Conservation (phyloP, 2,888 invertebrate species). For the Zele albiditarsus region DNA sequence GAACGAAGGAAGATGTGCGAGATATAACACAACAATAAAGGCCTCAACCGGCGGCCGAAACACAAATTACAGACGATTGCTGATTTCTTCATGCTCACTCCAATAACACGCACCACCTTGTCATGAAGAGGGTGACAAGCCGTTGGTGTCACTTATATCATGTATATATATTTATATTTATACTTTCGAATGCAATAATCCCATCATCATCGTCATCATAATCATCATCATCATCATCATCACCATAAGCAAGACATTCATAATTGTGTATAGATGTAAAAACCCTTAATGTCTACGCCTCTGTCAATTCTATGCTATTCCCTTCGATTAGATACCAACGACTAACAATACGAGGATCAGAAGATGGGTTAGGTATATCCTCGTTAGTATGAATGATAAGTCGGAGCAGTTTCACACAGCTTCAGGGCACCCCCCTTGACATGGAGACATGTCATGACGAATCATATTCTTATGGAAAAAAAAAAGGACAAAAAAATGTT, state of each 20-base stretch:
- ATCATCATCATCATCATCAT: background rate
- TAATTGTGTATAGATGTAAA: background rate
- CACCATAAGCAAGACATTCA: background rate
- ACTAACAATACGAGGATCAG: slow-evolving; percentile 60
- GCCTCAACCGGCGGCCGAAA: slow-evolving; percentile 59
- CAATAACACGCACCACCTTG: slow-evolving; percentile 53
- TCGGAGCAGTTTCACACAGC: slow-evolving; percentile 69
- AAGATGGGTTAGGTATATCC: slow-evolving; percentile 57
- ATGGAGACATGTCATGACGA: slow-evolving; percentile 42
- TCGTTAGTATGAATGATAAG: slow-evolving; percentile 72
- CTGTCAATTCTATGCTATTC: background rate
- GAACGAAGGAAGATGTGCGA: slow-evolving; percentile 47
- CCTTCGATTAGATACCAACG: slow-evolving; percentile 41
- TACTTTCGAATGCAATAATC: background rate
- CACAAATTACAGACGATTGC: slow-evolving; percentile 70
- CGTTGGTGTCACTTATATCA: slow-evolving; percentile 28
- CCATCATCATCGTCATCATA: background rate
- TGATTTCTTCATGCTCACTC: slow-evolving; percentile 51
- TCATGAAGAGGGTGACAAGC: slow-evolving; percentile 63
- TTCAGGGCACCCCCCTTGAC: slow-evolving; percentile 60
- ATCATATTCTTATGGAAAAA: background rate
- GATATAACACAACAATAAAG: slow-evolving; percentile 61
- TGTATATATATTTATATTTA: background rate
- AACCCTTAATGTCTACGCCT: slow-evolving; percentile 10
- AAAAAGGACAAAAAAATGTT: background rate